Evolutionary conservation across 2,113 vertebrate species (phyloP).

Genomic region (Otis tarda): DNA sequence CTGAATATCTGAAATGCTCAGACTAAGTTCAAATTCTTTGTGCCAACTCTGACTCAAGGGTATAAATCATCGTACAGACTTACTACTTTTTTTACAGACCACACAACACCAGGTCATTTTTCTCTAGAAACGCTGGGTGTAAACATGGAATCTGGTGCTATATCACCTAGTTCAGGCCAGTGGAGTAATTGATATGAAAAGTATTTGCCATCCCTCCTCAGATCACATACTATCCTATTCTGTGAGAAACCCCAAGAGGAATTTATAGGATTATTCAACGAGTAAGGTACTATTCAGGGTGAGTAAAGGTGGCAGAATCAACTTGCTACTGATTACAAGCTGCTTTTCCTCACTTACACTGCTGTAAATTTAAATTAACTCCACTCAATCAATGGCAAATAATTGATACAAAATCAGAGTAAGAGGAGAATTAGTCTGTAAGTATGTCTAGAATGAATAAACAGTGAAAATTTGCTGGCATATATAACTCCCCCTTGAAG

Average conservation of each 20-base stretch:
- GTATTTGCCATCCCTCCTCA: constrained; percentile 46
- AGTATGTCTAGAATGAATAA: constrained; percentile 70
- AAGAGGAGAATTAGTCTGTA: constrained; percentile 65
- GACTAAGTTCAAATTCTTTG: neutral
- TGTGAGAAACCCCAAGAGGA: constrained; percentile 40
- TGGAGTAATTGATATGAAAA: constrained; percentile 17
- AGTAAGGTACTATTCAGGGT: constrained; percentile 60
- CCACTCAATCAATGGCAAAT: constrained; percentile 58
- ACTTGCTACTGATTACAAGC: constrained; percentile 54
- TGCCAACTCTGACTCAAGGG: neutral
- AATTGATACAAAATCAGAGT: constrained; percentile 69
- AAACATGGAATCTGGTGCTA: neutral
- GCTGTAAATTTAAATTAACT: constrained; percentile 70
- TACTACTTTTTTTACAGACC: neutral
- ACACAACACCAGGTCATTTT: neutral
- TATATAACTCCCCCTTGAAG: constrained; percentile 61
- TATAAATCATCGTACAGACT: neutral
- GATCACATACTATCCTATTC: constrained; percentile 43
- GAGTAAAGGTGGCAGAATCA: constrained; percentile 66
- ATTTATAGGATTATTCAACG: constrained; percentile 54
- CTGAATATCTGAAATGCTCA: neutral
- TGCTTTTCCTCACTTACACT: constrained; percentile 52
- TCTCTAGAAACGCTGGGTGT: neutral
- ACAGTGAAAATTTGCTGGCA: constrained; percentile 51
- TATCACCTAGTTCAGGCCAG: neutral